These are phyloP conservation scores for Peromyscus polionotus DNA, from an alignment of 2,113 vertebrate species.

Conservation along the genomic window DNA sequence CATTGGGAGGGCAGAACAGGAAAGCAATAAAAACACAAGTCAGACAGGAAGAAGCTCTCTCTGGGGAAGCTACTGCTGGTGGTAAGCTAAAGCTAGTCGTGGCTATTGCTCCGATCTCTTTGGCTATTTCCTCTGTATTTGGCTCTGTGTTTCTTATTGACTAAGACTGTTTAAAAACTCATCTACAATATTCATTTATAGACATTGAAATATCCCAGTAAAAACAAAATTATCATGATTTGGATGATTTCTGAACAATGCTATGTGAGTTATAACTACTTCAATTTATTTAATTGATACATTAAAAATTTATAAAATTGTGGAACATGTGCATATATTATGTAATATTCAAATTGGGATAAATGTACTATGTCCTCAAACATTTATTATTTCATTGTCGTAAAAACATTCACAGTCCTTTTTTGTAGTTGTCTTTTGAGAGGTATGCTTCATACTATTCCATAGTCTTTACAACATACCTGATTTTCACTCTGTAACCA, in stretches of 20 bases:
- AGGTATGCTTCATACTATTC: background rate
- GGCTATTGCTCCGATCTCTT: no score
- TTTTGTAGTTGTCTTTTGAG: background rate
- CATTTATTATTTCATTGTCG: background rate
- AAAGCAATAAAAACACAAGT: no score
- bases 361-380: background rate
- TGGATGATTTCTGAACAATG: background rate
- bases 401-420: background rate
- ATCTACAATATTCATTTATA: background rate
- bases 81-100: no score
- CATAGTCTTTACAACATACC: background rate
- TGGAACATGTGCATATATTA: background rate
- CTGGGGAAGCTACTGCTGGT: no score
- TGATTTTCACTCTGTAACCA: background rate
- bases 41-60: no score
- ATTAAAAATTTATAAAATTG: background rate
- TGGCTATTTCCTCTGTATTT: no score
- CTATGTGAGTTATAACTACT: background rate
- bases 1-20: no score
- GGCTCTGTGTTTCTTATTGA: no score
- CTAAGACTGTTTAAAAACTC: no score
- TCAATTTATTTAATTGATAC: background rate
- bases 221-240: slow-evolving; percentile 5
- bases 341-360: background rate
- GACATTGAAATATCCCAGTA: background rate